Conservation (phyloP, 1,140 invertebrate species). For the Homarus americanus region DNA sequence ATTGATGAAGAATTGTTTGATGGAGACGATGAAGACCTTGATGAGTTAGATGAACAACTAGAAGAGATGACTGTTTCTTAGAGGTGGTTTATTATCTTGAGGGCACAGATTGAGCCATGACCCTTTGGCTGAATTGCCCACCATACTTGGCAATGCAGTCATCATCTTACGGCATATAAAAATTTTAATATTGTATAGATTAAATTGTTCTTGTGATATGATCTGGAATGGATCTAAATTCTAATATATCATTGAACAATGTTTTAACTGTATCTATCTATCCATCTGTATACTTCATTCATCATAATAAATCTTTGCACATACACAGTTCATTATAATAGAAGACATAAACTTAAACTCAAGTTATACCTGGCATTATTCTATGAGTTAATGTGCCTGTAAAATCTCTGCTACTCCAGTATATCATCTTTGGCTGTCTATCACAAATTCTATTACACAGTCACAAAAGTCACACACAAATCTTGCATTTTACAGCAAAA, state of each 20-base stretch:
- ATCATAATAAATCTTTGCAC: neutral
- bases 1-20: slow-evolving; percentile 97
- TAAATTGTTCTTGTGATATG: neutral
- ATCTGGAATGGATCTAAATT: neutral
- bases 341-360: neutral
- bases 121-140: neutral
- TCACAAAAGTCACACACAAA: no score
- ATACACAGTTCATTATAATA: neutral
- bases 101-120: neutral
- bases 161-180: neutral
- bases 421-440: no score
- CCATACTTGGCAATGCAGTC: neutral
- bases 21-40: slow-evolving; percentile 83
- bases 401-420: no score
- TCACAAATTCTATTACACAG: no score
- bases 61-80: slow-evolving; percentile 78
- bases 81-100: neutral
- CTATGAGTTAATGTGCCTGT: no score
- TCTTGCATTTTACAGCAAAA: no score
- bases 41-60: slow-evolving; percentile 90
- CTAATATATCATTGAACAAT: neutral
- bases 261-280: neutral
- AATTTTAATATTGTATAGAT: neutral
- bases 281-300: neutral
- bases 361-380: no score